Evolutionary conservation across 2,113 vertebrate species (phyloP), one percentile per base, ranked within the genome.

Genomic region (Myotis brandtii): DNA sequence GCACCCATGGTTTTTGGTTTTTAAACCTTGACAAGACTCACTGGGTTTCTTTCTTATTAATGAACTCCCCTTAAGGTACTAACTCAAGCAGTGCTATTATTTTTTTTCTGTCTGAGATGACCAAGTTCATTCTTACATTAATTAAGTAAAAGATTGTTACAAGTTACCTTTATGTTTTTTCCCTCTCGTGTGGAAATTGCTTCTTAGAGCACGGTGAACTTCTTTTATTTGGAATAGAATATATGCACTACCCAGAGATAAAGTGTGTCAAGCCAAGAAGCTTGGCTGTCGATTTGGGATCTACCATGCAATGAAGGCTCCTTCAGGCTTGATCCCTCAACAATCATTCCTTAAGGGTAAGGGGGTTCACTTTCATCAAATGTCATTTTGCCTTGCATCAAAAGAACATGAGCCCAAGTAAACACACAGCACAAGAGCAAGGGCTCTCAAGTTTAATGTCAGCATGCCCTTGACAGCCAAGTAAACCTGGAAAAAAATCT

Each of bases 101-200:
- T 97, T 98, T 66, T 76, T 97, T 97, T 98, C 95, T 94, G 86
- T 97, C 92, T 93, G 90, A 98, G 98, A 98, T 97, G 97, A 97
- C 94, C 93, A 97, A 97, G 96, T 92, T 86, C 46, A 75, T 79
- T 96, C 67, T 92, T 83, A 80, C 66, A 96, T 98, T 98, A 98
- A 97, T 97, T 79, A 98, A 97, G 64, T 93, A 96, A 98, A 98
- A 98, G 85, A 64, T 95, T 48, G 25, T 81, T 93, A 96, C 83
- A 96, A 97, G 96, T 97, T 97, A 97, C 67, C 88, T 97, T 91
- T 86, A 86, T 96, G 93, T 48, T 96, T 81, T 97, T 97, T 93
- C 81, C 97, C 97, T 94, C 80, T 67, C 77, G 66, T 23, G 93
- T 81, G 84, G 77, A 92, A 17, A 54, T 88, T 48, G 20, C 56